Evolutionary conservation across 2,797 vertebrate species (phyloP).

Genomic region (Dromococcyx pavoninus): DNA sequence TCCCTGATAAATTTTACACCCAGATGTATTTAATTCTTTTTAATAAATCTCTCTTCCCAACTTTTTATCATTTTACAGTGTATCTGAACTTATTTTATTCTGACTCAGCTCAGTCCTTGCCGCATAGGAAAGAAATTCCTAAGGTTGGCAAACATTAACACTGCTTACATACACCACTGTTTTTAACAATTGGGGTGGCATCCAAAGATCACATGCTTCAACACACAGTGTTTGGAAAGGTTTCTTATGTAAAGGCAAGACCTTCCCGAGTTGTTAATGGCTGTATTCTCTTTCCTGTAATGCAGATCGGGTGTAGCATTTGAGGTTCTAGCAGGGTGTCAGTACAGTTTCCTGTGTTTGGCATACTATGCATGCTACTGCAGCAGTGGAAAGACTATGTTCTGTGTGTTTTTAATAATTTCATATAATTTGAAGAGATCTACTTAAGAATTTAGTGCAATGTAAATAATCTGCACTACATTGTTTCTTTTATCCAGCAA

Average conservation of each 20-base stretch:
- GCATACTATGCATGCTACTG: rapidly evolving
- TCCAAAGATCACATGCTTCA: not conserved
- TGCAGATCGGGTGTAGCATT: not conserved
- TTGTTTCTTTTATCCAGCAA: not conserved
- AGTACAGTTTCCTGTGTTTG: not conserved
- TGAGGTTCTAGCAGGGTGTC: not conserved
- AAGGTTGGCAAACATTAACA: not conserved
- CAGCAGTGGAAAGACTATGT: not conserved
- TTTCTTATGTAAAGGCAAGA: not conserved
- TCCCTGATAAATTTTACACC: not conserved
- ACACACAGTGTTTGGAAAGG: not conserved
- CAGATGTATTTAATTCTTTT: not conserved
- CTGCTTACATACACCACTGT: not conserved
- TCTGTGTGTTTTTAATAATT: not conserved
- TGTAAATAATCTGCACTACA: not conserved
- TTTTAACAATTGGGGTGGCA: not conserved
- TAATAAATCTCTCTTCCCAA: not conserved
- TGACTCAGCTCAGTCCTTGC: not conserved
- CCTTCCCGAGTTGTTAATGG: not conserved
- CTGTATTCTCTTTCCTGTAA: not conserved
- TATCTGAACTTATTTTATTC: not conserved
- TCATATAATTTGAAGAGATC: not conserved
- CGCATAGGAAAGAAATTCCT: not conserved
- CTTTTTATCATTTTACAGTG: not conserved
- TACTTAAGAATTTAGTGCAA: not conserved